Evolutionary conservation across 1,140 invertebrate genomes (phyloP).

Genomic region (Drosophila mojavensis): DNA sequence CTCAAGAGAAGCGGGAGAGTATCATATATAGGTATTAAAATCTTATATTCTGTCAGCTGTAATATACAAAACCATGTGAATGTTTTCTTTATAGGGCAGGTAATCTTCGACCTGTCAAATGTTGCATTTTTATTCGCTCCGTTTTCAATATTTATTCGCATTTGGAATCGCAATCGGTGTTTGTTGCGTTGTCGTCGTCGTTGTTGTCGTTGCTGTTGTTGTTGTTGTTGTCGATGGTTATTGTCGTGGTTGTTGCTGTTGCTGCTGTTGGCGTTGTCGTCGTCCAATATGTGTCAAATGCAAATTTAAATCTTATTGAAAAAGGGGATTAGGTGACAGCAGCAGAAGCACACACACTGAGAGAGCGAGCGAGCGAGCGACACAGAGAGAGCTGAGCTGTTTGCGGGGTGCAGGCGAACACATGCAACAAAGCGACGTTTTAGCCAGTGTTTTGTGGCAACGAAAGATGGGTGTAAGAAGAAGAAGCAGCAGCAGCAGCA

Average conservation of each 20-base stretch:
- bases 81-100: constrained; percentile 46
- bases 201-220: constrained; percentile 17
- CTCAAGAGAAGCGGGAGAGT: no score
- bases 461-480: constrained; percentile 3
- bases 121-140: constrained; percentile 38
- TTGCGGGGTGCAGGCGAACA: not conserved
- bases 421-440: constrained; percentile 32
- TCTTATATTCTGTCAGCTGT: no score
- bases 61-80: not conserved
- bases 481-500: constrained; percentile 28
- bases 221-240: constrained; percentile 10
- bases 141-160: constrained; percentile 35
- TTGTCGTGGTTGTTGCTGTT: constrained; percentile 27
- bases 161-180: constrained; percentile 38
- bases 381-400: no score
- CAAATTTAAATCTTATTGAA: constrained; percentile 83
- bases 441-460: constrained; percentile 39
- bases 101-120: constrained; percentile 51
- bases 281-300: constrained; percentile 83
- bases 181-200: constrained; percentile 26
- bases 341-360: constrained; percentile 53
- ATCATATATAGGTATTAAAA: no score
- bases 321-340: constrained; percentile 79
- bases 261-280: constrained; percentile 55
- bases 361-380: not conserved